Evolutionary conservation across 2,888 invertebrate species (phyloP).

Genomic region (Caenorhabditis imperialis): DNA sequence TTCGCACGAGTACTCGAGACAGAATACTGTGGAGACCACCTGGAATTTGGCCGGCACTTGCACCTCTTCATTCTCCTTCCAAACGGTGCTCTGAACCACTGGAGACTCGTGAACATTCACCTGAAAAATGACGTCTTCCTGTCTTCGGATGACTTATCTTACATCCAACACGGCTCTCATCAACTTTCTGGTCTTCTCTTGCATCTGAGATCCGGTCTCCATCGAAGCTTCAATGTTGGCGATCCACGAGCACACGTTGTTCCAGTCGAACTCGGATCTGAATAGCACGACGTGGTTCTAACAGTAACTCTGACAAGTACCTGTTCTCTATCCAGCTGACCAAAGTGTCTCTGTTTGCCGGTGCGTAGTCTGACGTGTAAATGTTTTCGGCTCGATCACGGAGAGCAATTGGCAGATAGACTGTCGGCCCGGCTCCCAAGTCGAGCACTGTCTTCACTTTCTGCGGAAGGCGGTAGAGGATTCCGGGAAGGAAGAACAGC

Average conservation of each 20-base stretch:
- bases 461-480: constrained; percentile 75
- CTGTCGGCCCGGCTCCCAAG: constrained; percentile 75
- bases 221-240: constrained; percentile 71
- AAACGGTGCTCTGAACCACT: constrained; percentile 69
- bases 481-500: constrained; percentile 77
- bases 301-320: constrained; percentile 21
- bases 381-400: constrained; percentile 70
- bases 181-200: constrained; percentile 68
- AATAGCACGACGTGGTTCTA: background rate
- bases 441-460: constrained; percentile 72
- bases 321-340: constrained; percentile 70
- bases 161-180: constrained; percentile 74
- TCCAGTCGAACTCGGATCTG: constrained; percentile 72
- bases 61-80: constrained; percentile 51
- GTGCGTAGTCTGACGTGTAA: constrained; percentile 76
- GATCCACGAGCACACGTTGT: constrained; percentile 75
- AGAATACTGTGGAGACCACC: constrained; percentile 76
- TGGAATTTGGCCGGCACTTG: constrained; percentile 74
- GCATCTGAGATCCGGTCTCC: constrained; percentile 69
- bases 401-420: constrained; percentile 73
- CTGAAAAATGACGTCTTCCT: constrained; percentile 27
- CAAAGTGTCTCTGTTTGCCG: constrained; percentile 70
- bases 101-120: constrained; percentile 72
- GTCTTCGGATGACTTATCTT: background rate
- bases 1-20: constrained; percentile 75